Conservation (phyloP, 2,888 invertebrate species). For the Noctua pronuba region DNA sequence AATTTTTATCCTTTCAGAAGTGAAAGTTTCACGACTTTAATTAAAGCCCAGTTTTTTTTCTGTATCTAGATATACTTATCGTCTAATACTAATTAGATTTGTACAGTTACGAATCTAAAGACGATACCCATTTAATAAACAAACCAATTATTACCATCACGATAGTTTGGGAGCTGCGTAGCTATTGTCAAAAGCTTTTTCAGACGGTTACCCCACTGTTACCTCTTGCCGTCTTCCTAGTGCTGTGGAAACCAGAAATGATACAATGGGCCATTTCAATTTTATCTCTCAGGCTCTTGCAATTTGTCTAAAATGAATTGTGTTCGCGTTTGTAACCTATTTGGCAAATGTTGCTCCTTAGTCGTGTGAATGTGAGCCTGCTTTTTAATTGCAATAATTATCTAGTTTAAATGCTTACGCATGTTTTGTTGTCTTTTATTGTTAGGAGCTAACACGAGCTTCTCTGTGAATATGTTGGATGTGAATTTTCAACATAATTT, state of each 20-base stretch:
- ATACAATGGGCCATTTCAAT: slow-evolving; percentile 78
- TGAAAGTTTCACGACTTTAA: background rate
- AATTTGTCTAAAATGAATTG: slow-evolving; percentile 78
- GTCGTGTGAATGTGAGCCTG: slow-evolving; percentile 65
- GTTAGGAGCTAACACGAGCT: background rate
- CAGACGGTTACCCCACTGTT: slow-evolving; percentile 61
- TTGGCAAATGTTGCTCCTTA: slow-evolving; percentile 67
- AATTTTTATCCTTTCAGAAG: background rate
- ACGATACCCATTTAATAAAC: slow-evolving; percentile 29
- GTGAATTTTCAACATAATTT: background rate
- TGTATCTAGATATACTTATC: background rate
- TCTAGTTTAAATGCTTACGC: slow-evolving; percentile 43
- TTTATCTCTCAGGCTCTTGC: slow-evolving; percentile 77
- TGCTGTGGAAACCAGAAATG: slow-evolving; percentile 81
- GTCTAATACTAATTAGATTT: background rate
- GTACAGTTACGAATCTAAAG: background rate
- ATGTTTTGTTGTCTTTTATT: slow-evolving; percentile 39
- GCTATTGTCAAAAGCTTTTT: slow-evolving; percentile 66
- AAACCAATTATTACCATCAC: slow-evolving; percentile 47
- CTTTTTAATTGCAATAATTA: slow-evolving; percentile 59
- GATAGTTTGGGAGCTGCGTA: slow-evolving; percentile 53
- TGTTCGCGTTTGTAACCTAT: slow-evolving; percentile 69
- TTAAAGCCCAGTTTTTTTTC: background rate
- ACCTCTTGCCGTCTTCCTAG: slow-evolving; percentile 69
- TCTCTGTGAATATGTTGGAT: slow-evolving; percentile 3